Evolutionary conservation across 1,140 invertebrate species (phyloP), one percentile per base, ranked within the genome.

Genomic region (Drosophila ogumai): DNA sequence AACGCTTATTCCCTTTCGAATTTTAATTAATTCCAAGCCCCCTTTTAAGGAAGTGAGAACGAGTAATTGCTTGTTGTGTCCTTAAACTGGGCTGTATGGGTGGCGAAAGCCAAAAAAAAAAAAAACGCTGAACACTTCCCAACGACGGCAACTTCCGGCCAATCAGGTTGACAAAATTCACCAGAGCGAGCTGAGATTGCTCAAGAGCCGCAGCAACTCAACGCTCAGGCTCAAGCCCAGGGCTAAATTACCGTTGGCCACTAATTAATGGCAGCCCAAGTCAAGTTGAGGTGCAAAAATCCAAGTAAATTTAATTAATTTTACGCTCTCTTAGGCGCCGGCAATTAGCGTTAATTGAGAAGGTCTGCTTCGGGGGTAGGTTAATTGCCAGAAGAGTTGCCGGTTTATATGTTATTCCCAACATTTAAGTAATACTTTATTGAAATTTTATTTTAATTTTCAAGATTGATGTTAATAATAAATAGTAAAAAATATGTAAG

Each of bases 231-330:
- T 67, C 31, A n/a, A 49, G 15, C 66, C 65, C 15, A 3, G 22
- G 36, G 13, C 41, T 25, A 52, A 88, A 77, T 87, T 76, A 80
- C 64, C 75, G 84, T 87, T 77, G 56, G 82, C 84, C 84, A 87
- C 84, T 87, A 87, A 87, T 87, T 87, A 87, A 81, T 90, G 74
- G 63, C 28, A 34, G 73, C 54, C 54, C 38, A 41, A 54, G 32
- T 54, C 66, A 54, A 85, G 56, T 77, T 79, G 64, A 87, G 82
- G 79, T 86, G 82, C 76, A 80, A 69, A 80, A 84, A 65, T 71
- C 50, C 31, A 49, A 60, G 64, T 63, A 90, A 81, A 88, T 78
- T 90, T 90, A 88, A 88, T 88, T 88, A 88, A 88, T 88, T 88
- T 88, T 64, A 80, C 80, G 84, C 80, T 34, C 68, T 78, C 60